phyloP scores from a whole-genome alignment of 2,113 vertebrate species.

The Coturnix japonica region DNA sequence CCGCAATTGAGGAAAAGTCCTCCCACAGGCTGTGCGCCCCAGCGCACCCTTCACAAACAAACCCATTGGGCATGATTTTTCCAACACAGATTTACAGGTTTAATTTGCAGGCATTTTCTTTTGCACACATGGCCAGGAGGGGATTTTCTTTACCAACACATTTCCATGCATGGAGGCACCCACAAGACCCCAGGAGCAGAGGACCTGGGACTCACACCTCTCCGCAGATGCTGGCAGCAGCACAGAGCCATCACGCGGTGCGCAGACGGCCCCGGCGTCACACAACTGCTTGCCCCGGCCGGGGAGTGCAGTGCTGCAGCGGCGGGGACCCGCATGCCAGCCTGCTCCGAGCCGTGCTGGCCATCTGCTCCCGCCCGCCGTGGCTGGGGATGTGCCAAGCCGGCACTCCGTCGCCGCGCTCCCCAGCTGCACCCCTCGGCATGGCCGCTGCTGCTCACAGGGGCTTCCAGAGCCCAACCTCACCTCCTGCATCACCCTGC shows the following conservation, averaged over 20 bases:
- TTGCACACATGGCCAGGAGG: neutral
- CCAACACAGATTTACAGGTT: neutral
- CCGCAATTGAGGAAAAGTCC: neutral
- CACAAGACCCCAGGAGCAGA: fast-evolving
- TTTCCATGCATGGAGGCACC: neutral
- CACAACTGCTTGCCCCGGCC: conserved; percentile 59
- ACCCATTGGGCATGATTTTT: neutral
- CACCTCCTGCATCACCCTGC: fast-evolving
- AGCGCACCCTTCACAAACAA: neutral
- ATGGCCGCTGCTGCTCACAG: neutral
- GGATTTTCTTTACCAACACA: neutral
- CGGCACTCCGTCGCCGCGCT: conserved; percentile 31
- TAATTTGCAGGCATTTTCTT: neutral
- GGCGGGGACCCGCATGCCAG: conserved; percentile 55
- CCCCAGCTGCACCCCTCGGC: conserved; percentile 61
- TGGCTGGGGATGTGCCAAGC: conserved; percentile 61
- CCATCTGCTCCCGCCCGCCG: conserved; percentile 70
- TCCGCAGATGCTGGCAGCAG: neutral
- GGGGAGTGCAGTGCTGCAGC: neutral
- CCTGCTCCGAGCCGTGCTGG: conserved; percentile 65
- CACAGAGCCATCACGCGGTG: conserved; percentile 41
- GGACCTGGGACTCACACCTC: neutral
- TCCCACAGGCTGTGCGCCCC: neutral
- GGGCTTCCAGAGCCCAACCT: neutral
- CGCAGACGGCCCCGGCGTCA: conserved; percentile 25